These are phyloP conservation scores for Barbus barbus DNA, from an alignment of 2,113 vertebrate species.

Conservation along the genomic window DNA sequence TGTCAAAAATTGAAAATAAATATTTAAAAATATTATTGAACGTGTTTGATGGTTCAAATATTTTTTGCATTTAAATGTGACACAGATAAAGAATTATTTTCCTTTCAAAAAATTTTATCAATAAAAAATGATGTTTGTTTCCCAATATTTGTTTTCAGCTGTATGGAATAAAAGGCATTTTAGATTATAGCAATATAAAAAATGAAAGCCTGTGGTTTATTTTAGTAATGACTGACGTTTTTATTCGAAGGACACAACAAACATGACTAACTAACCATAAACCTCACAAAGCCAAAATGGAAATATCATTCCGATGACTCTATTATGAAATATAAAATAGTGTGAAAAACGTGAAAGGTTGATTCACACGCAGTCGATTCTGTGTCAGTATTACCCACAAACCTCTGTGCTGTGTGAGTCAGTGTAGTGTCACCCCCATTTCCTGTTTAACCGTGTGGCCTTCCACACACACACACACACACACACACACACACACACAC, in stretches of 20 bases:
- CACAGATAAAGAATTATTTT: not conserved
- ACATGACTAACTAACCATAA: conserved; percentile 16
- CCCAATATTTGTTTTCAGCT: not conserved
- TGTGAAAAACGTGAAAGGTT: conserved; percentile 22
- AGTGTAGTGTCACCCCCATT: conserved; percentile 11
- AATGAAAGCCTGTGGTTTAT: not conserved
- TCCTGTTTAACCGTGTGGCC: conserved; percentile 33
- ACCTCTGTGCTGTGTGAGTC: conserved; percentile 36
- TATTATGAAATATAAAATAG: conserved; percentile 5
- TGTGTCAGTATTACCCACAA: conserved; percentile 41
- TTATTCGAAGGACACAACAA: not conserved
- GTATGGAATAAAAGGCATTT: not conserved
- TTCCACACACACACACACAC: conserved; percentile 7
- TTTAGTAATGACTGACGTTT: not conserved
- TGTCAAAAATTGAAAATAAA: not conserved
- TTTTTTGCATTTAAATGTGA: not conserved
- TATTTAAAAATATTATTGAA: not conserved
- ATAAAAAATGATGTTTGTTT: not conserved
- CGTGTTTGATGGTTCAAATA: not conserved
- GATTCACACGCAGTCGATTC: not conserved
- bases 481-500: not conserved
- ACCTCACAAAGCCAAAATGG: not conserved
- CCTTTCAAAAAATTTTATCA: not conserved
- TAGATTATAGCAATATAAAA: too few relatives aligned
- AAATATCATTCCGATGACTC: not conserved